phyloP scores from a whole-genome alignment of 2,113 vertebrate genomes.

The Dicerorhinus sumatrensis region DNA sequence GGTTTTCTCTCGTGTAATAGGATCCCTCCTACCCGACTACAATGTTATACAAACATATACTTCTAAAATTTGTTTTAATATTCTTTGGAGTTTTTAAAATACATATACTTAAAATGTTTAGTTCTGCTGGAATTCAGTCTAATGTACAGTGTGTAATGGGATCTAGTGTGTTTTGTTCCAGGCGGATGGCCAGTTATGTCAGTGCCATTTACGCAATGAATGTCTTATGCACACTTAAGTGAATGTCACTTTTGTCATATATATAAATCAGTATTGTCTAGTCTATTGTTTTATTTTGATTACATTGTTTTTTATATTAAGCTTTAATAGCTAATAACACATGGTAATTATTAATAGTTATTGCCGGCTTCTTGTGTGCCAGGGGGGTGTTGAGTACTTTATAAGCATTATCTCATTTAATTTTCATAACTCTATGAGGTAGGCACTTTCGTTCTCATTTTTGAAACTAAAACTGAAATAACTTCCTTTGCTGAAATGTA shows the following conservation, averaged over 20 bases:
- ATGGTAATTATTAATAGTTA: background rate
- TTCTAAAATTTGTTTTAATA: conserved; percentile 2
- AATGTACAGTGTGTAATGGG: background rate
- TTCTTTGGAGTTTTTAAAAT: background rate
- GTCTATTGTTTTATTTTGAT: background rate
- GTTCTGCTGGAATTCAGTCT: background rate
- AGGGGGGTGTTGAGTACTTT: background rate
- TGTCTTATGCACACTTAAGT: background rate
- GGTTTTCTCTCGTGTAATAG: background rate
- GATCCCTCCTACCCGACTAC: background rate
- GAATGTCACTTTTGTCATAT: background rate
- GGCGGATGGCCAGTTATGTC: background rate
- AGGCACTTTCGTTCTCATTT: background rate
- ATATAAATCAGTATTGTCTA: background rate
- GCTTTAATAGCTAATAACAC: background rate
- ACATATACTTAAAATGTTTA: background rate
- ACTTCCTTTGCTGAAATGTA: background rate
- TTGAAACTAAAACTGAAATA: conserved; percentile 20
- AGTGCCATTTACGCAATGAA: background rate
- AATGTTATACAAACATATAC: background rate
- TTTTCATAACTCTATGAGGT: background rate
- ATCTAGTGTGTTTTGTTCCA: background rate
- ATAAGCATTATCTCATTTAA: background rate
- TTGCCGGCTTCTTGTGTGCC: background rate
- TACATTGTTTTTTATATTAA: conserved; percentile 22